Conservation (phyloP, 2,797 vertebrate genomes). For the Synaphobranchus kaupii region DNA sequence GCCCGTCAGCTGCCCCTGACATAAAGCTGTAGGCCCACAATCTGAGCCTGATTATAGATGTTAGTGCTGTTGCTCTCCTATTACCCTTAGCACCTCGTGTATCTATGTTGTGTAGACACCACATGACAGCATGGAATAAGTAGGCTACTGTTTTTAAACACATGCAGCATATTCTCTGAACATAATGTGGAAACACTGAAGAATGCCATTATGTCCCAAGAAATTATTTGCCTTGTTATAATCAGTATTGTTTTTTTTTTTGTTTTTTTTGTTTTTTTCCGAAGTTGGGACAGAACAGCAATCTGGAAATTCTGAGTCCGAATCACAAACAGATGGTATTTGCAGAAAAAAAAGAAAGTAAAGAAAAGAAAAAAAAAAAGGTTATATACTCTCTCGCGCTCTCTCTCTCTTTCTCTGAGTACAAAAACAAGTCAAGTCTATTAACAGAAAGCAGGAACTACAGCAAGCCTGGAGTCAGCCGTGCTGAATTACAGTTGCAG, state of each 20-base stretch:
- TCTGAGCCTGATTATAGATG: not conserved
- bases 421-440: not conserved
- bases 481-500: not conserved
- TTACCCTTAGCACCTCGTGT: not conserved
- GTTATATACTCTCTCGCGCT: not conserved
- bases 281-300: not conserved
- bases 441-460: not conserved
- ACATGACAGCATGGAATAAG: not conserved
- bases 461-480: not conserved
- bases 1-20: not conserved
- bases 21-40: not conserved
- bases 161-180: not conserved
- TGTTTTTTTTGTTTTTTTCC: not conserved
- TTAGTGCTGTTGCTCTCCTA: not conserved
- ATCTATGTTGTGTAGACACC: not conserved
- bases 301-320: not conserved
- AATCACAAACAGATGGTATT: slow-evolving; percentile 2
- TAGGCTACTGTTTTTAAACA: not conserved
- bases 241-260: not conserved
- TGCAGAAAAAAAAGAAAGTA: not conserved
- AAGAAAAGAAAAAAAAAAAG: not conserved
- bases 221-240: not conserved
- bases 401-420: not conserved
- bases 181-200: not conserved
- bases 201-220: not conserved